Evolutionary conservation across 2,113 vertebrate genomes (phyloP), one percentile per base, ranked within the genome.

Genomic region (Salminus brasiliensis): DNA sequence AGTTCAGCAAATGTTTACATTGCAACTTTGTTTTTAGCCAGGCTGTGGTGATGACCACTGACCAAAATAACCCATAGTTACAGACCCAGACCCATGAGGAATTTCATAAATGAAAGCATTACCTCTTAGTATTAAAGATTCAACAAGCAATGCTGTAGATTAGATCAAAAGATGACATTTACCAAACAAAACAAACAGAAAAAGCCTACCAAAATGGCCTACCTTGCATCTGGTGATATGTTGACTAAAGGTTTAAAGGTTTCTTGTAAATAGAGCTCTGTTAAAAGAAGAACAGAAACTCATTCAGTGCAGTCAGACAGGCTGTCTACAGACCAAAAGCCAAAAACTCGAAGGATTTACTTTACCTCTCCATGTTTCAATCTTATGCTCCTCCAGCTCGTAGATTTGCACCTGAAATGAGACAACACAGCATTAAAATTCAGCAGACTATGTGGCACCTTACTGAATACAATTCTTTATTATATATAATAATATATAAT

Each of bases 251-350:
- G 97, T 84, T 99, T 98, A 92, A 99, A 99, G 5, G 96, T 98
- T 92, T 99, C 98, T 94, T 99, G 98, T 89, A 99, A 95, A 93
- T 99, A 99, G 78, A 99, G 93, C 88, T 99, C 98, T 99, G 93
- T 41, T 68, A 87, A 87, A 78, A 21, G 23, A 47, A 55, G 2
- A 1, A 10, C 11, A 83, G 21, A 75, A 4, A 16, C 13, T 27
- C 5, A 71, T 39, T 59, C 0, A 27, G 15, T 5, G 21, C 3
- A 13, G 27, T 32, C 5, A 49, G 21, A 36, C 5, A n/a, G 5
- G 11, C 62, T 15, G 27, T 30, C 2, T 36, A 21, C 4, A 1
- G 23, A 68, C 12, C 41, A 62, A 12, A 66, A 63, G 8, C n/a
- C n/a, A n/a, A 3, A 13, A 1, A 2, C 8, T 15, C 36, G 18